Base-by-base conservation (phyloP, 2,888 invertebrate species). In the Aphrophora alni region DNA sequence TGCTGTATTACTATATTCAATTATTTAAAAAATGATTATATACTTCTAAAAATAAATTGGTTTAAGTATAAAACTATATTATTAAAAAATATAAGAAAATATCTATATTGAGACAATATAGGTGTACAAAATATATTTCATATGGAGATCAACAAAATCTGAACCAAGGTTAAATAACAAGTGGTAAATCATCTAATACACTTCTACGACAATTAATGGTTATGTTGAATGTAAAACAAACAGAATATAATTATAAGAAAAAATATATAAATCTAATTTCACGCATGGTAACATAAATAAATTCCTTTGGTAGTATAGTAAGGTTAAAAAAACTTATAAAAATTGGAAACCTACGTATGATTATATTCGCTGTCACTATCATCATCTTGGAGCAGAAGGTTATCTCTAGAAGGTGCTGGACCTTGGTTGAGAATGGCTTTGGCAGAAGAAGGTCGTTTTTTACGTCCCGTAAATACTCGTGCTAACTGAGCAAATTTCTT, bases 401-500 rank as follows among this genome's bases (percentile, higher is more conserved):
- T 84, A 74, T 85, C 85, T 77, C 84, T 84, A 24, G 84, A 83
- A n/a, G 83, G 84, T 26, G 84, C 83, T 14, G 83, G 81, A n/a
- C 83, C 84, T 78, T 85, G 84, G 51, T 82, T 84, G 24, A 86
- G 73, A 14, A 85, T 83, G 10, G 80, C 79, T 71, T 84, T 84
- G 21, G 84, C 84, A 21, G 82, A 82, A 27, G 80, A 74, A 75
- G 82, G 81, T 51, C 84, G 89, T 83, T 90, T 91, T 81, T 91
- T 90, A 14, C 92, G 91, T 79, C 95, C 92, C 10, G 93, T 92
- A 87, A 95, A 95, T 85, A 95, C 93, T 82, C 93, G 91, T 8
- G 95, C 94, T 83, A 95, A 89, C 88, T 95, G 95, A 26, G 94
- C 92, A 88, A 95, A 95, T 88, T 95, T 95, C 87, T 94, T 94